phyloP scores from a whole-genome alignment of 2,113 vertebrate species.

The Chunga burmeisteri region DNA sequence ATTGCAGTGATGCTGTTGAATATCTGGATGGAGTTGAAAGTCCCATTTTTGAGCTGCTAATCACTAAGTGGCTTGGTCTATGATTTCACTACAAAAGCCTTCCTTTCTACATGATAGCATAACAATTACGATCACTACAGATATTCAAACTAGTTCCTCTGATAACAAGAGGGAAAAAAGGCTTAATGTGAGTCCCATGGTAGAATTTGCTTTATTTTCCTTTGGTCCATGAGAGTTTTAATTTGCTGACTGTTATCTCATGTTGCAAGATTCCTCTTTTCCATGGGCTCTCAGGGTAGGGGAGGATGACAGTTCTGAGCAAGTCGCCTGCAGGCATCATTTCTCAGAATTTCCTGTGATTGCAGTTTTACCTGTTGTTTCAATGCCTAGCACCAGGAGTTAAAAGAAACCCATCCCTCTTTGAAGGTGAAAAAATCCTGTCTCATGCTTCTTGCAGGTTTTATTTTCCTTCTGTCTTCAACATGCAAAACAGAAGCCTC shows the following conservation, averaged over 20 bases:
- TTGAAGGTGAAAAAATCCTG: background rate
- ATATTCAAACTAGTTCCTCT: background rate
- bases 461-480: slow-evolving; percentile 5
- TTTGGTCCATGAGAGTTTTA: slow-evolving; percentile 29
- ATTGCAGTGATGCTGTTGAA: background rate
- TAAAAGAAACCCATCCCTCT: background rate
- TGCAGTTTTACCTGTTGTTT: slow-evolving; percentile 41
- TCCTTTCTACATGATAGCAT: background rate
- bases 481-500: background rate
- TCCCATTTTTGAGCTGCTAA: background rate
- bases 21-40: background rate
- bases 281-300: rapidly evolving
- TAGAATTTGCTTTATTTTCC: slow-evolving; percentile 20
- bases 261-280: slow-evolving; percentile 6
- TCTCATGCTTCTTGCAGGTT: background rate
- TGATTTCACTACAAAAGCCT: slow-evolving; percentile 12
- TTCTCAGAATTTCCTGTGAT: background rate
- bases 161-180: background rate
- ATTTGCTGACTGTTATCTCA: slow-evolving; percentile 36
- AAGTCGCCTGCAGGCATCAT: background rate
- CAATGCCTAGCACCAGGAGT: background rate
- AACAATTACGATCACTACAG: background rate
- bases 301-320: slow-evolving; percentile 26
- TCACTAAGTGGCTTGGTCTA: background rate
- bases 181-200: background rate